Evolutionary conservation across 2,113 vertebrate genomes (phyloP).

Genomic region (Myrmecobius fasciatus): DNA sequence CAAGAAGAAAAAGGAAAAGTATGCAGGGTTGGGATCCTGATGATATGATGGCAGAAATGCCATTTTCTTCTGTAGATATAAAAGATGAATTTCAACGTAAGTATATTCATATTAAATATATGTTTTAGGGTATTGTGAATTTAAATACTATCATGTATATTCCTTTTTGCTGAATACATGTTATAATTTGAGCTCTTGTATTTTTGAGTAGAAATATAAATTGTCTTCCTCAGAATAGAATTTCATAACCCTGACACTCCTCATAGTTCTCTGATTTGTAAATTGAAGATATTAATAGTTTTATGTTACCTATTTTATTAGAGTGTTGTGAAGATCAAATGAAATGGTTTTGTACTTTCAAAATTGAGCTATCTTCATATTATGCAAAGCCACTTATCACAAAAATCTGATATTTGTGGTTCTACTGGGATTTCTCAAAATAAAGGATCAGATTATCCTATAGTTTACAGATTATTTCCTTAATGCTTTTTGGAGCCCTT

Average conservation of each 20-base stretch:
- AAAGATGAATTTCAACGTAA: constrained; percentile 87
- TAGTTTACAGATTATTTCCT: constrained; percentile 13
- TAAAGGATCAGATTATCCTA: not conserved
- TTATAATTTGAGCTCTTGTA: not conserved
- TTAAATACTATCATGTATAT: not conserved
- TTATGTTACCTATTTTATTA: not conserved
- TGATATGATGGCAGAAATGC: constrained; percentile 86
- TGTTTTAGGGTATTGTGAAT: constrained; percentile 70
- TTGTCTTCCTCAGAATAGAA: not conserved
- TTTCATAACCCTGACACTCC: not conserved
- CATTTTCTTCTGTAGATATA: constrained; percentile 85
- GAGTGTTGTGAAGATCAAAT: not conserved
- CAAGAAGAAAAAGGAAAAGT: constrained; percentile 71
- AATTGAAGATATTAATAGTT: not conserved
- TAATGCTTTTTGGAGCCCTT: constrained; percentile 1
- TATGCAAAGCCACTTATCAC: not conserved
- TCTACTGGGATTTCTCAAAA: not conserved
- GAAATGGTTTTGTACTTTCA: not conserved
- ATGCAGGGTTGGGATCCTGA: constrained; percentile 60
- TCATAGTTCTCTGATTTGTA: not conserved
- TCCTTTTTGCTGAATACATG: constrained; percentile 40
- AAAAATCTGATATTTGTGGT: not conserved
- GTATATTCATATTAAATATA: constrained; percentile 67
- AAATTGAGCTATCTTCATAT: not conserved
- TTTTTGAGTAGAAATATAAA: constrained; percentile 46